phyloP scores from a whole-genome alignment of 1,140 invertebrate species.

The Drosophila tristis region DNA sequence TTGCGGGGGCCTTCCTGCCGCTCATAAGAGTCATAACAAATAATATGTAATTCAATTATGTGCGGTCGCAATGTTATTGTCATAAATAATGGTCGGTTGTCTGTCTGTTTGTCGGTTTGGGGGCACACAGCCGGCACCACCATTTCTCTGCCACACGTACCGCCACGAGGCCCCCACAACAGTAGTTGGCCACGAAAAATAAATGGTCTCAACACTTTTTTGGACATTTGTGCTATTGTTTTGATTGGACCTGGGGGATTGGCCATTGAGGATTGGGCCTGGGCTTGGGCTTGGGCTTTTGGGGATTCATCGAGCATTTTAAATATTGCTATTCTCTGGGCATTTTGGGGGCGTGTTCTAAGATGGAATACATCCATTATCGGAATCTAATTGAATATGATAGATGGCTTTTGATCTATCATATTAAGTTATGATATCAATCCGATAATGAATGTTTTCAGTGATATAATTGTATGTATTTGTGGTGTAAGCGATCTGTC shows the following conservation, averaged over 20 bases:
- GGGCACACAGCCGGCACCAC: no score
- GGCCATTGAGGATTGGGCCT: conserved; percentile 14
- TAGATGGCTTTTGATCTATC: no score
- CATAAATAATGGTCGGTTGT: conserved; percentile 66
- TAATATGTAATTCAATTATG: conserved; percentile 80
- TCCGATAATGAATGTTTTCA: no score
- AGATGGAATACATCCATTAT: no score
- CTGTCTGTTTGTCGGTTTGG: not conserved
- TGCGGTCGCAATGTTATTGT: conserved; percentile 67
- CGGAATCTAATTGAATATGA: no score
- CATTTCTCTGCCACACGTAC: no score
- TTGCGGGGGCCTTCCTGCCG: not conserved
- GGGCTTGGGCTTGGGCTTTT: not conserved
- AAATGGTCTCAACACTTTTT: conserved; percentile 44
- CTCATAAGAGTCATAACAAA: conserved; percentile 48
- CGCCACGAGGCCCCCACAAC: not conserved
- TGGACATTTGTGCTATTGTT: conserved; percentile 12
- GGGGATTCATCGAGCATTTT: conserved; percentile 8
- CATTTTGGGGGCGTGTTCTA: no score
- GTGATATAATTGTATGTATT: no score
- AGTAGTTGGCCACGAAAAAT: conserved; percentile 29
- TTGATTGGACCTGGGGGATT: conserved; percentile 5
- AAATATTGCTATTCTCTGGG: no score
- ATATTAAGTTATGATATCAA: no score
- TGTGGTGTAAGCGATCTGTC: no score